phyloP scores from a whole-genome alignment of 2,888 invertebrate species.

The Caenorhabditis sp. region DNA sequence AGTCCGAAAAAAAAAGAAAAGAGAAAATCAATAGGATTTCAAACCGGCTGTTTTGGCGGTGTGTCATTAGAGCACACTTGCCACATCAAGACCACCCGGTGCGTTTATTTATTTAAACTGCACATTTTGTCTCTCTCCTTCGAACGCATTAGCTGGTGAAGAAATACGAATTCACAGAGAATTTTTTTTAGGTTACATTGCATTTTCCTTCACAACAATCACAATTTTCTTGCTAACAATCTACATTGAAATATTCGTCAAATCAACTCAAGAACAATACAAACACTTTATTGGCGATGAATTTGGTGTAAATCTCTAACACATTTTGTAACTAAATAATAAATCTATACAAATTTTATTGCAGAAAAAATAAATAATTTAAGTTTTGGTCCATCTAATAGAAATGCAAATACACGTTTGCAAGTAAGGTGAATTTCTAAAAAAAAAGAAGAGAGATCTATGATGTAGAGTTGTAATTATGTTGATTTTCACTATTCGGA shows the following conservation, averaged over 20 bases:
- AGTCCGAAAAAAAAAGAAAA: not conserved
- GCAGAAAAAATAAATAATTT: not conserved
- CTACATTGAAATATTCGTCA: too few species aligned
- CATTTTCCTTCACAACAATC: not conserved
- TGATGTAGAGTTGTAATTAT: conserved; percentile 28
- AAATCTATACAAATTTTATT: not conserved
- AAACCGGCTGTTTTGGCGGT: not conserved
- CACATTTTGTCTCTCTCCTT: too few species aligned
- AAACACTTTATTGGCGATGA: not conserved
- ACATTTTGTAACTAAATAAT: not conserved
- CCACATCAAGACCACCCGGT: not conserved
- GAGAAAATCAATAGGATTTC: not conserved
- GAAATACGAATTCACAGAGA: too few species aligned
- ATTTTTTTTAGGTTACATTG: not conserved
- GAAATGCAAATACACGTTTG: conserved; percentile 1
- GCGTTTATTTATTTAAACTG: not conserved
- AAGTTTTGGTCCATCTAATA: not conserved
- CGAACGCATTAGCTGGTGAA: not conserved
- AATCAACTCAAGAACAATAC: not conserved
- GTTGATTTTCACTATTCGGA: conserved; percentile 26
- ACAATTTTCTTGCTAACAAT: not conserved
- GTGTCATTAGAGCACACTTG: not conserved
- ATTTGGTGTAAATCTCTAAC: not conserved
- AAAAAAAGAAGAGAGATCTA: not conserved
- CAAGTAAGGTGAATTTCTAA: not conserved